Base-by-base conservation (phyloP, 2,888 invertebrate genomes). In the Limnephilus rhombicus region DNA sequence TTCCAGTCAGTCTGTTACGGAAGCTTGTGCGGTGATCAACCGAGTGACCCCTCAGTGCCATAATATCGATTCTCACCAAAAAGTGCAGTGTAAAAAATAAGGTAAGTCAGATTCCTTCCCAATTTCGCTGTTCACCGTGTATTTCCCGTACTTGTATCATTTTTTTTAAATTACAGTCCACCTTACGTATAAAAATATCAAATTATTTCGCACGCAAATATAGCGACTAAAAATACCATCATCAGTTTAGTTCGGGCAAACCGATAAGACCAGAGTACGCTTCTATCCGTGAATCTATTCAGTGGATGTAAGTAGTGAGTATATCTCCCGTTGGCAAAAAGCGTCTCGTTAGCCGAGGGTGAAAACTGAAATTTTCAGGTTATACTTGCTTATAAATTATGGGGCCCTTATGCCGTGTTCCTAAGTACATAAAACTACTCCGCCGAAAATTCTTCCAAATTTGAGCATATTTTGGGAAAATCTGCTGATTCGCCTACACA, bases 381-480 rank as follows among this genome's bases (percentile, higher is more conserved):
- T 53, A 5, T 34, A 18, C 29, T 68, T 87, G 68, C 68, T 86
- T 86, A 86, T 45, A 68, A 87, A 53, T 53, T 87, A 87, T 68
- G 53, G 31, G 31, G 68, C 87, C 87, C 87, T 29, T 41, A 87
- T 53, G 29, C 68, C 68, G 29, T 29, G 53, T 87, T 87, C 29
- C 87, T 87, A 87, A 87, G 87, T 34, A 87, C 87, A 87, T 53
- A 87, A 68, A 87, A 87, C 87, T 49, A 87, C 37, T 85, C 37
- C 68, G 31, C 68, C 29, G 87, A 87, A 87, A 53, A 87, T 68
- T 87, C 87, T 87, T 87, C 87, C 37, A 29, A 87, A 87, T 53
- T 87, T 68, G 87, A 68, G 68, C 29, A 87, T 53, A 87, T 87
- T 87, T 87, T 87, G 34, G 15, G 24, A 15, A 53, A 87, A 87